phyloP scores from a whole-genome alignment of 2,113 vertebrate species.

The Channa argus region DNA sequence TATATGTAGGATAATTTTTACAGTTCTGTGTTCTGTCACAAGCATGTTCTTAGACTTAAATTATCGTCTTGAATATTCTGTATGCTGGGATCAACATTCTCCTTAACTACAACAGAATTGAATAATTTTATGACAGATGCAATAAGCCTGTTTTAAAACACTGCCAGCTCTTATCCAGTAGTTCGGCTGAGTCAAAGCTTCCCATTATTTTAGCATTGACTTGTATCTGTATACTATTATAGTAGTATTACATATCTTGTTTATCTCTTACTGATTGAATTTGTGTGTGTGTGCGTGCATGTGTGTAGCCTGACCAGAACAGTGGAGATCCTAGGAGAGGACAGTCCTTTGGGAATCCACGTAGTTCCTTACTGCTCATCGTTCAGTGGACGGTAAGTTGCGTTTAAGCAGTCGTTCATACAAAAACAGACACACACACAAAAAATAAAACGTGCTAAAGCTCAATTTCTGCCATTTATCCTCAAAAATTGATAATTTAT shows the following conservation, averaged over 20 bases:
- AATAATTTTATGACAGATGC: too few species aligned
- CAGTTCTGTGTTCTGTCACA: background rate
- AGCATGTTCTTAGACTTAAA: background rate
- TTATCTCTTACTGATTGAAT: slow-evolving; percentile 26
- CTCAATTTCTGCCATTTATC: slow-evolving; percentile 2
- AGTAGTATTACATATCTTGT: background rate
- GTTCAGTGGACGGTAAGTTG: slow-evolving; percentile 94
- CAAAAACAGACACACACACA: background rate
- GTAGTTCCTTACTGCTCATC: slow-evolving; percentile 97
- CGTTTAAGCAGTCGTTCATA: background rate
- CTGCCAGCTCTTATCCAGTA: background rate
- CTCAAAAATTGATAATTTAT: background rate
- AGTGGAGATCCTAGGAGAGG: slow-evolving; percentile 94
- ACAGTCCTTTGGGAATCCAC: slow-evolving; percentile 94
- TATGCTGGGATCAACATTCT: background rate
- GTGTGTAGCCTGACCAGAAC: slow-evolving; percentile 87
- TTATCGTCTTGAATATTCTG: background rate
- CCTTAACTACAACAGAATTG: background rate
- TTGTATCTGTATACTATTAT: background rate
- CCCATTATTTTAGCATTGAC: background rate
- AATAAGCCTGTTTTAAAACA: too few species aligned
- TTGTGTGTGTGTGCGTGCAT: slow-evolving; percentile 50
- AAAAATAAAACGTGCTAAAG: background rate
- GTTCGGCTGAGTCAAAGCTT: background rate
- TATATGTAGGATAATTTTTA: background rate